Percentiles rank a stretch among this genome's conserved stretches.
phyloP scores from a whole-genome alignment of 2,888 invertebrate species.

The Mythimna vitellina region DNA sequence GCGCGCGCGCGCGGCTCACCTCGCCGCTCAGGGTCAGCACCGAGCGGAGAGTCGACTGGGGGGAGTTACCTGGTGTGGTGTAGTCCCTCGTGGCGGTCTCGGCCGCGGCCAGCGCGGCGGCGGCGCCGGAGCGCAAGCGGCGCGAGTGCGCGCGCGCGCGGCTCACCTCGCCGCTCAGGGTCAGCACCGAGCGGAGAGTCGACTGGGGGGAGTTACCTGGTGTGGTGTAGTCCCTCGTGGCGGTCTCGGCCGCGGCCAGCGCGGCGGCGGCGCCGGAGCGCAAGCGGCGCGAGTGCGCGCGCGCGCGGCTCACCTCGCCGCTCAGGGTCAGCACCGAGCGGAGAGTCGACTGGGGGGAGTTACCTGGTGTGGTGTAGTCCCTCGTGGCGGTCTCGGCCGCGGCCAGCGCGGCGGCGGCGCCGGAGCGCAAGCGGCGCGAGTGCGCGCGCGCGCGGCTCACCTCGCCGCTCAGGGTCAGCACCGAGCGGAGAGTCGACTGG shows the following conservation, averaged over 20 bases:
- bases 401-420: background rate
- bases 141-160: too few species aligned
- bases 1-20: too few species aligned
- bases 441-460: background rate
- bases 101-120: background rate
- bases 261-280: background rate
- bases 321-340: too few species aligned
- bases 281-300: conserved; percentile 62
- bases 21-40: too few species aligned
- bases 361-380: background rate
- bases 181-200: too few species aligned
- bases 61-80: too few species aligned
- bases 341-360: background rate
- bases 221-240: background rate
- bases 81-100: too few species aligned
- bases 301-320: conserved; percentile 54
- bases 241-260: background rate
- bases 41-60: too few species aligned
- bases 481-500: background rate
- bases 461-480: too few species aligned
- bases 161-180: too few species aligned
- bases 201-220: conserved; percentile 57
- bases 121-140: too few species aligned
- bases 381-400: background rate
- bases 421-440: background rate